Conservation (phyloP, 2,797 vertebrate genomes). For the Aldrovandia affinis region DNA sequence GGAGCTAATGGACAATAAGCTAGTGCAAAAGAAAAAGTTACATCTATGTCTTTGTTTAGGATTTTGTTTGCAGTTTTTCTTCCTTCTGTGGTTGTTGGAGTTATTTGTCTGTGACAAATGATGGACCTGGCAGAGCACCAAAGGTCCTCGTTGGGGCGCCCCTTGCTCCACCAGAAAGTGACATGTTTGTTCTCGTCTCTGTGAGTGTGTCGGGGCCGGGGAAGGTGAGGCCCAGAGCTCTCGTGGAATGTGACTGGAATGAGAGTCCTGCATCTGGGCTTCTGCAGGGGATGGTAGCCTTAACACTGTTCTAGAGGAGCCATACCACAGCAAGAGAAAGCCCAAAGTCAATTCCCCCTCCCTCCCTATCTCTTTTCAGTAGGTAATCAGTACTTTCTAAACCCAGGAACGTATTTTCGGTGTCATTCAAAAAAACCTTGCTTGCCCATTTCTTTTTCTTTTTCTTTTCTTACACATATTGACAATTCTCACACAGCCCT, state of each 20-base stretch:
- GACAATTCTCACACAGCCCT: too few species aligned
- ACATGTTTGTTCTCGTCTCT: slow-evolving; percentile 30
- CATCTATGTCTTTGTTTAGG: slow-evolving; percentile 3
- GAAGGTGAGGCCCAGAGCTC: slow-evolving; percentile 5
- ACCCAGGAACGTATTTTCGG: too few species aligned
- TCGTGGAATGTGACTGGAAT: slow-evolving; percentile 64
- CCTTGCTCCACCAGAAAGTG: slow-evolving; percentile 56
- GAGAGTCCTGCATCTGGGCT: slow-evolving; percentile 55
- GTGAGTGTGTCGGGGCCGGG: too few species aligned
- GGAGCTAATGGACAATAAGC: too few species aligned
- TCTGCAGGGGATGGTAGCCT: slow-evolving; percentile 56
- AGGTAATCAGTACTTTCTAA: too few species aligned
- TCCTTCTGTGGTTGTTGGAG: slow-evolving; percentile 45
- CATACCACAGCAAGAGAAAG: slow-evolving; percentile 63
- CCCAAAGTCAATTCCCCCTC: slow-evolving; percentile 55
- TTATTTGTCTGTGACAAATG: slow-evolving; percentile 44
- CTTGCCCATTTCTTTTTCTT: too few species aligned
- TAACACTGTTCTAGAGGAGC: slow-evolving; percentile 68
- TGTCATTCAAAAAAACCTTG: too few species aligned
- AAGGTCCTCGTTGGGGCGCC: slow-evolving; percentile 51
- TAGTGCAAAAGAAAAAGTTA: slow-evolving; percentile 25
- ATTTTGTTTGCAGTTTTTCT: slow-evolving; percentile 26
- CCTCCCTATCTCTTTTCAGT: slow-evolving; percentile 18
- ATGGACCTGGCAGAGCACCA: slow-evolving; percentile 31
- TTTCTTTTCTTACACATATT: too few species aligned